phyloP scores from a whole-genome alignment of 2,888 invertebrate species.

The Gymnocheta viridis region DNA sequence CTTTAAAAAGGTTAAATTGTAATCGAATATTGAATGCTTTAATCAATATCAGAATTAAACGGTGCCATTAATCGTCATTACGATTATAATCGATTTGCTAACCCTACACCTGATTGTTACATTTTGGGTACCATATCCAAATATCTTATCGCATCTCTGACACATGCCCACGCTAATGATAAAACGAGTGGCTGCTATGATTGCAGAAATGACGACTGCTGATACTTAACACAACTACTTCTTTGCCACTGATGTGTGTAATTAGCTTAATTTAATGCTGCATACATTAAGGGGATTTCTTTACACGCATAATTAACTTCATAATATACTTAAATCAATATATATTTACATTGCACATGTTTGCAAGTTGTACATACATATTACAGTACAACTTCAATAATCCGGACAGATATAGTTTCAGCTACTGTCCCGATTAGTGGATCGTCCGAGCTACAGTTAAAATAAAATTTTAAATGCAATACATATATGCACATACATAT shows the following conservation, averaged over 20 bases:
- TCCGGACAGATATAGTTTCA: no score
- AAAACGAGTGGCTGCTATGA: neutral
- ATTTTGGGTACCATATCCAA: neutral
- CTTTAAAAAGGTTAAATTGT: no score
- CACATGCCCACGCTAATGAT: neutral
- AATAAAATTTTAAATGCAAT: no score
- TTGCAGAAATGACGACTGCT: neutral
- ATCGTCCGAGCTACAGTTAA: no score
- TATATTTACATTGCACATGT: neutral
- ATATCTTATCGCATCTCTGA: neutral
- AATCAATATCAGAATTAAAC: no score
- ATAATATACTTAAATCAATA: conserved; percentile 23
- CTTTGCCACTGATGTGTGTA: conserved; percentile 67
- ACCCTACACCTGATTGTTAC: no score
- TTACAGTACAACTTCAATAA: no score
- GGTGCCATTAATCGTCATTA: neutral
- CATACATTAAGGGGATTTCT: conserved; percentile 62
- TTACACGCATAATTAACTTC: conserved; percentile 47
- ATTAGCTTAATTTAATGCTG: conserved; percentile 68
- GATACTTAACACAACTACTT: conserved; percentile 1
- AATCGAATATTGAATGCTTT: no score
- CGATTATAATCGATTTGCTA: no score
- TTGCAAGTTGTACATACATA: neutral
- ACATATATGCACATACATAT: no score
- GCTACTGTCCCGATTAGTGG: no score